A percentile compares a stretch with the other conserved stretches of the same genome.
phyloP scores from a whole-genome alignment of 1,140 invertebrate genomes.

The Pygmarrhopalites habei region DNA sequence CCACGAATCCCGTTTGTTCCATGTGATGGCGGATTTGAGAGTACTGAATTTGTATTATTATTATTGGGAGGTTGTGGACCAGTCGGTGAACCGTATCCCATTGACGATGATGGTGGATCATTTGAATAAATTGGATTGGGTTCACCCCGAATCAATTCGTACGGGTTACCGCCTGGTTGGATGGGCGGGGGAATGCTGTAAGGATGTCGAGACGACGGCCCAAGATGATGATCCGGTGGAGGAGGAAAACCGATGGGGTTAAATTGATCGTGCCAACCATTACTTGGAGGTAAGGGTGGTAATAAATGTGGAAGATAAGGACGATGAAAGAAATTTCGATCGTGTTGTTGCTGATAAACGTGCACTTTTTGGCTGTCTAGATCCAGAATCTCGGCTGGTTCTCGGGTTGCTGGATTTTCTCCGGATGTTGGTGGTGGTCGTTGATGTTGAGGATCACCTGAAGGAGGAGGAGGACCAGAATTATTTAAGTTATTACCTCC shows the following conservation, averaged over 20 bases:
- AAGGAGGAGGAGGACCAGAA: not conserved
- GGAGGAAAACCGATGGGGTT: conserved; percentile 1
- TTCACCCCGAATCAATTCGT: not conserved
- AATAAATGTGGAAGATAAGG: conserved; percentile 35
- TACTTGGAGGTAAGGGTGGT: conserved; percentile 22
- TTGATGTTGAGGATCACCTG: not conserved
- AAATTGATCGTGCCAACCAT: conserved; percentile 22
- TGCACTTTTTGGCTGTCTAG: conserved; percentile 81
- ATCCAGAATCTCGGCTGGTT: conserved; percentile 72
- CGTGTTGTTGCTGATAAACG: conserved; percentile 42
- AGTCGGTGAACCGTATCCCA: not conserved
- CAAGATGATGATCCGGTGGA: conserved; percentile 8
- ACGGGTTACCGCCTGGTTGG: not conserved
- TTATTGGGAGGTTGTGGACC: not conserved
- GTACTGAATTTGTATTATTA: not conserved
- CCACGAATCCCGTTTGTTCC: not conserved
- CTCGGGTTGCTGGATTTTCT: conserved; percentile 44
- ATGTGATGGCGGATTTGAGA: not conserved
- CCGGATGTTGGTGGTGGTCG: conserved; percentile 14
- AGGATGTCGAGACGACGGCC: not conserved
- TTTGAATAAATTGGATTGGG: not conserved
- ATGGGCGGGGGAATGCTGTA: conserved; percentile 13
- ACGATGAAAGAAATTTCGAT: conserved; percentile 35
- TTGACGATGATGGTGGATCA: not conserved
- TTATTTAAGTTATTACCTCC: not conserved